Conservation (phyloP, 2,888 invertebrate species). For the Athalia rosae region DNA sequence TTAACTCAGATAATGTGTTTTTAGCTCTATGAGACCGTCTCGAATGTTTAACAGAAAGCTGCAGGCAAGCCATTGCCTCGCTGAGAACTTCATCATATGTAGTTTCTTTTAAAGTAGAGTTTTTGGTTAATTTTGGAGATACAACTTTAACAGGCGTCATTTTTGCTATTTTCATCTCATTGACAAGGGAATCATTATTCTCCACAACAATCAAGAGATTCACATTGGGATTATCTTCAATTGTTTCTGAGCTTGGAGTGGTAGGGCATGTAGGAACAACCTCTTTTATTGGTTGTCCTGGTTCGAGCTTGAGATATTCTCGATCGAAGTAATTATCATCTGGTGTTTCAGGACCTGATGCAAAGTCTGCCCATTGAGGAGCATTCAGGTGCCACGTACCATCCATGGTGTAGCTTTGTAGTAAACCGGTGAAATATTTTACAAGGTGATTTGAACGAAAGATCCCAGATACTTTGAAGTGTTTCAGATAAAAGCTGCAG, state of each 20-base stretch:
- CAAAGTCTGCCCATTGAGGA: slow-evolving; percentile 65
- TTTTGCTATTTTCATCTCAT: slow-evolving; percentile 53
- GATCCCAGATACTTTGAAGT: not conserved
- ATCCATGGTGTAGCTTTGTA: slow-evolving; percentile 1
- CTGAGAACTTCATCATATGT: slow-evolving; percentile 57
- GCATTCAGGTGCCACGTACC: slow-evolving; percentile 55
- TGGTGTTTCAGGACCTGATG: slow-evolving; percentile 55
- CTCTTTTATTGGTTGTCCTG: not conserved
- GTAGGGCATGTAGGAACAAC: not conserved
- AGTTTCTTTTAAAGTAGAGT: slow-evolving; percentile 42
- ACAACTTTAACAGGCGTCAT: slow-evolving; percentile 53
- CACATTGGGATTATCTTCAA: not conserved
- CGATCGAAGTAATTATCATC: slow-evolving; percentile 59
- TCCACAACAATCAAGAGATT: not conserved
- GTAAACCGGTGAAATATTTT: not conserved
- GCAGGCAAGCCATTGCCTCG: slow-evolving; percentile 56
- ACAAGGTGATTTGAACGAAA: not conserved
- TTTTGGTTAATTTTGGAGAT: slow-evolving; percentile 51
- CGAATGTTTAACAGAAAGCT: slow-evolving; percentile 51
- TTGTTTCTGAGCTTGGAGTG: not conserved
- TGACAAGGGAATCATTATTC: slow-evolving; percentile 48
- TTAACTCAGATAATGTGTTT: slow-evolving; percentile 12
- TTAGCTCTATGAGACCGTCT: slow-evolving; percentile 27
- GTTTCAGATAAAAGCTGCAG: not conserved
- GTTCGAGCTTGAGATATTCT: slow-evolving; percentile 50